Evolutionary conservation across 2,113 vertebrate genomes (phyloP).

Genomic region (Amphiprion percula): DNA sequence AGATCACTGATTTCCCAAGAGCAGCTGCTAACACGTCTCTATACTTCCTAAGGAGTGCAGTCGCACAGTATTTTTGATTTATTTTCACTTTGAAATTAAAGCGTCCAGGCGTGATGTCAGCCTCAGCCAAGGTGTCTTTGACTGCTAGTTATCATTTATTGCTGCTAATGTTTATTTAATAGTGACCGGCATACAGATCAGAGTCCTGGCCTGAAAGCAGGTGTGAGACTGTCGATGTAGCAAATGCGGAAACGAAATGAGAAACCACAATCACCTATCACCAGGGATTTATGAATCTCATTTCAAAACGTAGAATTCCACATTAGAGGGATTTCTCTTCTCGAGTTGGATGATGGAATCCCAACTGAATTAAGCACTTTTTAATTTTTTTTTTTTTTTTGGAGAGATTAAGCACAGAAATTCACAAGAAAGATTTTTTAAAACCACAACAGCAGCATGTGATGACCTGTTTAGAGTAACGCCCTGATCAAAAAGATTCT

Average conservation of each 20-base stretch:
- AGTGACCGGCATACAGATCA: slow-evolving; percentile 49
- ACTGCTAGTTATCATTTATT: slow-evolving; percentile 40
- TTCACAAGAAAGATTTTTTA: slow-evolving; percentile 17
- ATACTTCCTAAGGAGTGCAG: slow-evolving; percentile 10
- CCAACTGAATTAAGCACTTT: slow-evolving; percentile 15
- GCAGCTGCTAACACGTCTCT: not conserved
- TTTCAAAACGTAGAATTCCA: slow-evolving; percentile 40
- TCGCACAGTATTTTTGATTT: slow-evolving; percentile 17
- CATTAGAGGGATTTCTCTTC: slow-evolving; percentile 26
- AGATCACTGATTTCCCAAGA: slow-evolving; percentile 32
- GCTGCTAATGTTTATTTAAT: slow-evolving; percentile 42
- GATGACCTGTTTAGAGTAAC: slow-evolving; percentile 22
- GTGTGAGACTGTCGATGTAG: slow-evolving; percentile 34
- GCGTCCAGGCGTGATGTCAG: not conserved
- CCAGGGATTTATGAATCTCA: slow-evolving; percentile 40
- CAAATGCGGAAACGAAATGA: slow-evolving; percentile 30
- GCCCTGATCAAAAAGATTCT: slow-evolving; percentile 44
- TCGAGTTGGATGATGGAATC: slow-evolving; percentile 8
- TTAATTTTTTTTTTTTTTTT: not conserved
- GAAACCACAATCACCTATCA: slow-evolving; percentile 20
- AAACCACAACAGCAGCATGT: slow-evolving; percentile 15
- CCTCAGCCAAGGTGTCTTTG: slow-evolving; percentile 33
- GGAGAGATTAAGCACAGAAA: not conserved
- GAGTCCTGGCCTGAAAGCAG: slow-evolving; percentile 13
- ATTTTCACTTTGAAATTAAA: slow-evolving; percentile 42